Evolutionary conservation across 2,113 vertebrate genomes (phyloP), one percentile per base, ranked within the genome.

Genomic region (Ascaphus truei): DNA sequence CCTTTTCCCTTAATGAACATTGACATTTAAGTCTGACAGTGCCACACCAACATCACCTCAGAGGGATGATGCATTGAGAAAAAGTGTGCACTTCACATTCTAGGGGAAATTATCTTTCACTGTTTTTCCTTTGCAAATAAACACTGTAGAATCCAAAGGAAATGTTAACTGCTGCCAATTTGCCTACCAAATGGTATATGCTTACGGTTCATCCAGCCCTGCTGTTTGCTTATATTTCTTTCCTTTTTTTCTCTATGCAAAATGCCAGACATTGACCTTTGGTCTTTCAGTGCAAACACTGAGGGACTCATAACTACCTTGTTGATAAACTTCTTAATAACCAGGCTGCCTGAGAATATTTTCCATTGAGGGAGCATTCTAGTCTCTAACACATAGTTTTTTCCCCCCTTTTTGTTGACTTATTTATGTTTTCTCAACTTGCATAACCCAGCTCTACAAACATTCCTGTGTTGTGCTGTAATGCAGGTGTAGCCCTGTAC

Each of bases 111-210:
- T 18, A 8, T 31, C 72, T 81, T 79, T 81, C 80, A 75, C 76
- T 77, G 55, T 2, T 4, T n/a, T 79, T 80, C 77, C 29, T 75
- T 72, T 74, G 79, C 31, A 68, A 37, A 77, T 39, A 79, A 76
- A 68, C 18, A 68, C 76, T 77, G 65, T 81, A 80, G 2, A 48
- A 20, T 84, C 72, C 78, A 78, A 82, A 82, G 76, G 50, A 84
- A 75, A 64, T 73, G 63, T 37, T 72, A 62, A 72, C 74, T 79
- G 39, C 53, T 87, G 79, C 77, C 77, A 86, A 73, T 63, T 79
- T 57, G 68, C 33, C 45, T 74, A 48, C 73, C 75, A 78, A 71
- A 23, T 36, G 58, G 41, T 63, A 26, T 30, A 37, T 79, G 37
- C 51, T 79, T 62, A 71, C 31, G 68, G 62, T 78, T 78, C 47